These are phyloP conservation scores for Cheilosia impressa DNA, from an alignment of 2,888 invertebrate species.

Conservation along the genomic window DNA sequence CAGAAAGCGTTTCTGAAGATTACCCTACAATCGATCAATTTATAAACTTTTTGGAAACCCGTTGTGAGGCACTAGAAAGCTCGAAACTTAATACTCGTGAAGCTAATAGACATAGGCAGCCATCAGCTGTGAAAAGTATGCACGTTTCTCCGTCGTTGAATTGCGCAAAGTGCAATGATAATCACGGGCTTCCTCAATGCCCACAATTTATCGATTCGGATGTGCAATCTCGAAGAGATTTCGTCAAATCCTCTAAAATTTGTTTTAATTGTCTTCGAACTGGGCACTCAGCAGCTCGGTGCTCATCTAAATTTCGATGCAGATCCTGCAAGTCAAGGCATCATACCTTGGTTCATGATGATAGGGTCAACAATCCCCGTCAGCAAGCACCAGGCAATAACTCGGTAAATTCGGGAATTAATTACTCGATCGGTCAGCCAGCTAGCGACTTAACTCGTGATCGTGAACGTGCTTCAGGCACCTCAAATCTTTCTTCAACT, in stretches of 20 bases:
- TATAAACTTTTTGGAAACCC: neutral
- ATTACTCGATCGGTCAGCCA: neutral
- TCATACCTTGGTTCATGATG: conserved; percentile 12
- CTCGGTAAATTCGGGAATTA: too few relatives aligned
- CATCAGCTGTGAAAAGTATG: conserved; percentile 5
- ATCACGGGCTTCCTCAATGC: neutral
- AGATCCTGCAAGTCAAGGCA: neutral
- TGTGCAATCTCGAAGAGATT: neutral
- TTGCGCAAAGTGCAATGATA: too few relatives aligned
- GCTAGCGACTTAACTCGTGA: neutral
- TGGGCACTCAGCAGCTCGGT: neutral
- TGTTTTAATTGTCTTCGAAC: too few relatives aligned
- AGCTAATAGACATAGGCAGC: too few relatives aligned
- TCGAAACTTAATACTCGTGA: too few relatives aligned
- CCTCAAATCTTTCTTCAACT: conserved; percentile 4
- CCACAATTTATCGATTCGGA: neutral
- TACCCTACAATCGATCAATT: conserved; percentile 5
- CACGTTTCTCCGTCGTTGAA: neutral
- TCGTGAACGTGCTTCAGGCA: neutral
- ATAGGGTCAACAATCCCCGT: neutral
- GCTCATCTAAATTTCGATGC: neutral
- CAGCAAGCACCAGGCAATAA: neutral
- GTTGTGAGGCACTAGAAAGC: too few relatives aligned
- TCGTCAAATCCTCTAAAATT: too few relatives aligned
- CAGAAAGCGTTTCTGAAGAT: neutral